These are phyloP conservation scores for Nothocercus nigrocapillus DNA, from an alignment of 2,113 vertebrate genomes.

Conservation along the genomic window DNA sequence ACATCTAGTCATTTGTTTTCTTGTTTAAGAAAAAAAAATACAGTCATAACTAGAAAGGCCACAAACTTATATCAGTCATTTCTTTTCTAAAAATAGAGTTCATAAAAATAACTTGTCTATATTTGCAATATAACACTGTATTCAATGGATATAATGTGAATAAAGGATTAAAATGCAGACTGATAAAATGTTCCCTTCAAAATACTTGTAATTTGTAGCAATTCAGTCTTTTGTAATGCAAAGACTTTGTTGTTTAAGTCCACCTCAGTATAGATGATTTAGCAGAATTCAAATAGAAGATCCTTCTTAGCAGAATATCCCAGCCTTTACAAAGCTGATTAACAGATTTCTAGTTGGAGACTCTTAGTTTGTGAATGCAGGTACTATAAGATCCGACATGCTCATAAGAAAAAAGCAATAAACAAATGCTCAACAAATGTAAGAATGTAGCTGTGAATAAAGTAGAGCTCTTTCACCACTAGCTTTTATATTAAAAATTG, in stretches of 20 bases:
- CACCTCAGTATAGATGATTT: conserved; percentile 8
- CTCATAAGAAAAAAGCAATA: background rate
- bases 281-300: background rate
- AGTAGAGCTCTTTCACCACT: background rate
- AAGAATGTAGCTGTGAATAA: background rate
- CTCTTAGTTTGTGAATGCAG: background rate
- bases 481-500: background rate
- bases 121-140: background rate
- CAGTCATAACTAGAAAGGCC: background rate
- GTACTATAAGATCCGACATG: background rate
- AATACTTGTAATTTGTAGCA: background rate
- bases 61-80: background rate
- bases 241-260: conserved; percentile 3
- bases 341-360: background rate
- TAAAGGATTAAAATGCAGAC: background rate
- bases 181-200: background rate
- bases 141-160: background rate
- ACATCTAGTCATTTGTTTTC: background rate
- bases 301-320: background rate
- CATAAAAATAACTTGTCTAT: background rate
- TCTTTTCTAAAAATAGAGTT: background rate
- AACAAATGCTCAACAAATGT: background rate
- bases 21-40: background rate
- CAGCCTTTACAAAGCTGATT: background rate
- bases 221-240: background rate